These are phyloP conservation scores for Montipora sp. DNA, from an alignment of 64 coral and sea anemone species.

Conservation along the genomic window DNA sequence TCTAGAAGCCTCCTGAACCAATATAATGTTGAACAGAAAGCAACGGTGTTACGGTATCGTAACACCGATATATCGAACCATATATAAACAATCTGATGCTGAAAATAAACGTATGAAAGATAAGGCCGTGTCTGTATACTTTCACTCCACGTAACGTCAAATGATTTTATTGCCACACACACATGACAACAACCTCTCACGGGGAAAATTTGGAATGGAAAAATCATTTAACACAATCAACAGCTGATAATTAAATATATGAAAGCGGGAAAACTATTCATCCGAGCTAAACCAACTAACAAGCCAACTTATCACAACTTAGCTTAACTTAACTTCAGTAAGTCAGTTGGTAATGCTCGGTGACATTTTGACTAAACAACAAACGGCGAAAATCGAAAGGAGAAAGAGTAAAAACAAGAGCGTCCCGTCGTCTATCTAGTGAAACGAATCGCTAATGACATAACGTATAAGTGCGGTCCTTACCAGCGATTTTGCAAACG, in stretches of 20 bases:
- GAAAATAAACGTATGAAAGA: background rate
- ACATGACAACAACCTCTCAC: background rate
- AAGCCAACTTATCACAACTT: background rate
- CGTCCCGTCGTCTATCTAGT: background rate
- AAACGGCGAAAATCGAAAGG: background rate
- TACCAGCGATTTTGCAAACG: constrained; percentile 76
- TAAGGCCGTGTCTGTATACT: background rate
- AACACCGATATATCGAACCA: background rate
- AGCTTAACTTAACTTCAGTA: background rate
- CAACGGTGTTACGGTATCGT: background rate
- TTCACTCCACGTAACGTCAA: background rate
- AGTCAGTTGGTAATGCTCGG: background rate
- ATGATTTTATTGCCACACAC: background rate
- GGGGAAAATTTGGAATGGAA: background rate
- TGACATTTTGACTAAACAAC: background rate
- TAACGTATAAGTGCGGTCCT: background rate
- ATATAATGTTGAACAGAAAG: background rate
- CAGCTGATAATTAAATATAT: background rate
- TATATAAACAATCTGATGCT: background rate
- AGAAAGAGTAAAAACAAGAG: background rate
- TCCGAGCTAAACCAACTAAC: background rate
- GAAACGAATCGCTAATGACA: background rate
- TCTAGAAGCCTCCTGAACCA: background rate
- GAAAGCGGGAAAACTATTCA: background rate
- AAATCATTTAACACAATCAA: background rate